phyloP scores from a whole-genome alignment of 1,140 invertebrate genomes.

The Luehdorfia chinensis region DNA sequence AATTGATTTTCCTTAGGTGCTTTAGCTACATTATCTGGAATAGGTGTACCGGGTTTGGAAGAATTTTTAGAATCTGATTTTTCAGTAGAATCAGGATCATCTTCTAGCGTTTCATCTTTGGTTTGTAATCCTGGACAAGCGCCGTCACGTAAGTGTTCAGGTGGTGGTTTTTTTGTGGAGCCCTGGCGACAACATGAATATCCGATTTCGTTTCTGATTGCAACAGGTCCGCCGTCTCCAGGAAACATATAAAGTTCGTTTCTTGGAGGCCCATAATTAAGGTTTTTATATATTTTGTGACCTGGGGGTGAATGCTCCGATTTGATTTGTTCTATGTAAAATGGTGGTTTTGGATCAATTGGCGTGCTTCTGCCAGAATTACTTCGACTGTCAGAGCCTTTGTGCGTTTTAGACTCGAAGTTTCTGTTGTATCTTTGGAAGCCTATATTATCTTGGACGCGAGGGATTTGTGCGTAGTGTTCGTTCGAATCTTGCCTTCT shows the following conservation, averaged over 20 bases:
- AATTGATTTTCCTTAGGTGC: conserved; percentile 73
- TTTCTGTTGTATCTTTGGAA: conserved; percentile 65
- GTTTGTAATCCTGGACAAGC: conserved; percentile 84
- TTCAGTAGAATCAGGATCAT: conserved; percentile 64
- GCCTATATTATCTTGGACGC: conserved; percentile 55
- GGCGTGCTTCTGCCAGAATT: conserved; percentile 30
- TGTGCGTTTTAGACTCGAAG: conserved; percentile 39
- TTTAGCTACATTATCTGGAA: conserved; percentile 43
- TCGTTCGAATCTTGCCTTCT: conserved; percentile 40
- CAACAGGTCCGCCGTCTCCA: conserved; percentile 82
- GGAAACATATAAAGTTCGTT: conserved; percentile 78
- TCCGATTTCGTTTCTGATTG: conserved; percentile 78
- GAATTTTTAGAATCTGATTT: conserved; percentile 55
- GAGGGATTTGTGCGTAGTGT: conserved; percentile 41
- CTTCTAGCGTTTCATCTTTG: conserved; percentile 82
- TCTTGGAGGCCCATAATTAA: conserved; percentile 57
- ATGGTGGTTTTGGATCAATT: conserved; percentile 56
- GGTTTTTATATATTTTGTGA: conserved; percentile 75
- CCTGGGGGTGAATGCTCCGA: conserved; percentile 75
- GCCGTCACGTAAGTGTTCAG: conserved; percentile 84
- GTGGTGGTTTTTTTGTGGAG: conserved; percentile 82
- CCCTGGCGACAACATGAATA: conserved; percentile 85
- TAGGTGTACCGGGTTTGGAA: conserved; percentile 47
- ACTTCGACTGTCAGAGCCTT: conserved; percentile 34
- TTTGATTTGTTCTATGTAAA: conserved; percentile 75